Base-by-base conservation (phyloP, 2,113 vertebrate genomes). In the Grus americana region DNA sequence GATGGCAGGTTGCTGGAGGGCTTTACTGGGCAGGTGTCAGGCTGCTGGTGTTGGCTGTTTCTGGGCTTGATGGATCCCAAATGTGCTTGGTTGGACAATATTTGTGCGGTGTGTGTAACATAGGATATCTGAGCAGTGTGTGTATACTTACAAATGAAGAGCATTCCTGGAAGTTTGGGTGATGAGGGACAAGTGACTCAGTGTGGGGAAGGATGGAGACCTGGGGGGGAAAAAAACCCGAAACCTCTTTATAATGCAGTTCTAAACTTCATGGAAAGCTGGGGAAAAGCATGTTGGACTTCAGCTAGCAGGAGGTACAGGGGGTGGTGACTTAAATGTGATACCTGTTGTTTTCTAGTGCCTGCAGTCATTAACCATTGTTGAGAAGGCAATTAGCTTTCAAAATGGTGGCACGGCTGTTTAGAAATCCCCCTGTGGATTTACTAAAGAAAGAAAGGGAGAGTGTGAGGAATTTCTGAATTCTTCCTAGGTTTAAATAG, bases 161-260 rank as follows among this genome's bases (percentile, higher is more conserved):
- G 10, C 42, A 5, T 30, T 63, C 26, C 30, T 34, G 38, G 42
- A 54, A 68, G 42, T 12, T 63, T 54, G 34, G 19, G 26, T 59
- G 61, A 44, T 79, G 23, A 54, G 61, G 55, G n/a, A 55, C 47
- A 66, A 46, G 36, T 46, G 36, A 52, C 21, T 68, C 9, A 15
- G 2, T 38, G 26, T 18, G 8, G 19, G 16, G 50, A 63, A 57
- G 18, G 40, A 59, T 65, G 30, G 62, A 59, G 44, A 30, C 30
- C 12, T 68, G 15, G 29, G 27, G 19, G 16, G 8, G 9, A 5
- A 14, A 1, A 6, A 6, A 27, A 40, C 24, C 3, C 4, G 10
- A 65, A 62, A 15, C 29, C 9, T 55, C 4, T 68, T 73, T 5
- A 13, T 67, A 29, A 70, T 26, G 19, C 22, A 38, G 0, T 34